These are phyloP conservation scores for Troides helena DNA, from an alignment of 2,888 invertebrate genomes.

Conservation along the genomic window DNA sequence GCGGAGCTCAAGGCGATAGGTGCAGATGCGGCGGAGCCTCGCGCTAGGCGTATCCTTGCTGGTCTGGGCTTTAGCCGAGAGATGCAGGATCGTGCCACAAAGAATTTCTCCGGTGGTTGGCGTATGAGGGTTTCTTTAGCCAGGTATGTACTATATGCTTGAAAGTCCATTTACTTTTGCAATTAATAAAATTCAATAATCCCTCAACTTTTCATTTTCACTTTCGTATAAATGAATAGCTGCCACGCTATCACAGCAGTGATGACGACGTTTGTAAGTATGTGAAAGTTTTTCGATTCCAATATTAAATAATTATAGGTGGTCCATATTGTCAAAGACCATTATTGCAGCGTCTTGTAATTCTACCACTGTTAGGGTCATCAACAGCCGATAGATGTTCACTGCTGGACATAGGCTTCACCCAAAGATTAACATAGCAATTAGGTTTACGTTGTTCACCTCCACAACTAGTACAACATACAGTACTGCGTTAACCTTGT, in stretches of 20 bases:
- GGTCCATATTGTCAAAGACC: no score
- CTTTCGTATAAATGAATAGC: no score
- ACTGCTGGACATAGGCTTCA: background rate
- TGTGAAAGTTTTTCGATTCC: no score
- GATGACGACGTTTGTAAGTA: no score
- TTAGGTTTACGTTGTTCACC: background rate
- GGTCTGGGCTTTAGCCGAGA: conserved; percentile 96
- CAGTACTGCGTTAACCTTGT: no score
- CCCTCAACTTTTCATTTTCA: no score
- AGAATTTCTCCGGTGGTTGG: conserved; percentile 97
- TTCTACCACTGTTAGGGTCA: no score
- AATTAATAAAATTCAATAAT: no score
- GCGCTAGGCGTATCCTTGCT: conserved; percentile 96
- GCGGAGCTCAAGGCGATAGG: conserved; percentile 97
- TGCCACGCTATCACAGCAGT: no score
- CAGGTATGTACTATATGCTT: conserved; percentile 52
- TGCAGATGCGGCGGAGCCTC: conserved; percentile 98
- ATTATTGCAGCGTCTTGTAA: no score
- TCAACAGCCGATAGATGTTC: background rate
- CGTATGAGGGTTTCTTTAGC: conserved; percentile 99
- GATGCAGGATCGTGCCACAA: conserved; percentile 95
- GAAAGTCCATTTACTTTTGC: background rate
- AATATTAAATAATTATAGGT: no score
- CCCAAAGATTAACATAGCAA: background rate
- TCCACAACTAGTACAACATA: no score